Evolutionary conservation across 37 sponge, comb jelly and placozoan species (phyloP).

Genomic region (Agelas oroides): DNA sequence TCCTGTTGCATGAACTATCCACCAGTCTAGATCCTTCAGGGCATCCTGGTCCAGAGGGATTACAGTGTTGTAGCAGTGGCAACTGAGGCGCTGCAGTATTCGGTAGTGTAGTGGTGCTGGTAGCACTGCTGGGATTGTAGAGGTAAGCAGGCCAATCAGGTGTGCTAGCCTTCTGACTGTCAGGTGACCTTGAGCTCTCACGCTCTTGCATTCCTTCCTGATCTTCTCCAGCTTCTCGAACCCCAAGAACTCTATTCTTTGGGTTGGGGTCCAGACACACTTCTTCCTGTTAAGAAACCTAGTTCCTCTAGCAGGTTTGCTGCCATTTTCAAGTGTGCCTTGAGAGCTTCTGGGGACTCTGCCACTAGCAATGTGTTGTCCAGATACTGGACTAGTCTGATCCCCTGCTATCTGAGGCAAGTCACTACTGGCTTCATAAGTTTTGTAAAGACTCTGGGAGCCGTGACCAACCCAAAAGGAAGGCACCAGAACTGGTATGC

Average conservation of each 20-base stretch:
- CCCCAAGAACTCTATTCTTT: conserved; percentile 31
- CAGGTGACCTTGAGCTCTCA: too few relatives aligned
- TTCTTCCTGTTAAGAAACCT: conserved; percentile 26
- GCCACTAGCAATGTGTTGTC: conserved; percentile 44
- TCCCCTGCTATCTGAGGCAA: conserved; percentile 6
- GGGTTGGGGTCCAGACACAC: not conserved
- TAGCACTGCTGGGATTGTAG: conserved; percentile 5
- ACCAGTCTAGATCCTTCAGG: conserved; percentile 33
- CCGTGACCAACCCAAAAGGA: conserved; percentile 34
- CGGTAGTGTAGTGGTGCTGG: conserved; percentile 48
- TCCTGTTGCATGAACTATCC: not conserved
- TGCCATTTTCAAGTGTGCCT: not conserved
- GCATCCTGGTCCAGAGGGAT: not conserved
- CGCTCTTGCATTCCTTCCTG: not conserved
- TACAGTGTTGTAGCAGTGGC: not conserved
- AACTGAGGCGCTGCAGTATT: conserved; percentile 1
- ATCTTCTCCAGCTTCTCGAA: conserved; percentile 13
- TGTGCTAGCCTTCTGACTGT: conserved; percentile 27
- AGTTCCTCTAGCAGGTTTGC: not conserved
- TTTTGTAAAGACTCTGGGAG: conserved; percentile 44
- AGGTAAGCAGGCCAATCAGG: conserved; percentile 18
- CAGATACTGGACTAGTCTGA: conserved; percentile 16
- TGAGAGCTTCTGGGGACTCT: not conserved
- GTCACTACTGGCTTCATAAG: conserved; percentile 22
- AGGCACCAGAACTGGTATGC: not conserved